Conservation (phyloP, 2,888 invertebrate genomes). For the Tupiocoris notatus region DNA sequence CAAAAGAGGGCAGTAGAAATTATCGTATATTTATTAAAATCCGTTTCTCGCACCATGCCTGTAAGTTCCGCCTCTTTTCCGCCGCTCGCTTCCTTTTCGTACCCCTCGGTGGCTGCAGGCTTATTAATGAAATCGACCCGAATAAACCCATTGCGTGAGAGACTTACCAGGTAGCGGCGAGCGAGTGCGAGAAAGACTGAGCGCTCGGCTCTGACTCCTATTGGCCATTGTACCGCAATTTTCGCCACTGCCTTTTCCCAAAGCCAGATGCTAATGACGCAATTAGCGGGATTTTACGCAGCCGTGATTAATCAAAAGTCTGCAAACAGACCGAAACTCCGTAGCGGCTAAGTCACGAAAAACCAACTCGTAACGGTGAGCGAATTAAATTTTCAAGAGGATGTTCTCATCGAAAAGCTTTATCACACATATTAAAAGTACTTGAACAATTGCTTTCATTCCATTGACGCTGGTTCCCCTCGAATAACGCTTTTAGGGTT, state of each 20-base stretch:
- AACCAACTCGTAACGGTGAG: background rate
- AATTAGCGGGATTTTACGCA: slow-evolving; percentile 18
- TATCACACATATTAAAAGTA: too few species aligned
- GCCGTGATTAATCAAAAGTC: slow-evolving; percentile 3
- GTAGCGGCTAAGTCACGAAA: background rate
- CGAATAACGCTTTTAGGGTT: too few species aligned
- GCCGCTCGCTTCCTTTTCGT: too few species aligned
- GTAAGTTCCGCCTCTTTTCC: too few species aligned
- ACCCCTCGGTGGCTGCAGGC: background rate
- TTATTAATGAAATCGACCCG: slow-evolving; percentile 21
- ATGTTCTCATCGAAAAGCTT: too few species aligned
- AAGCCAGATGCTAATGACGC: slow-evolving; percentile 17
- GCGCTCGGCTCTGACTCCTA: background rate
- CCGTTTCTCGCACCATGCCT: background rate
- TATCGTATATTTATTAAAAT: slow-evolving; percentile 1
- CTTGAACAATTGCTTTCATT: too few species aligned
- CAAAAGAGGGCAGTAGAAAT: background rate
- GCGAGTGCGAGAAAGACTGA: background rate
- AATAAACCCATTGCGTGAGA: slow-evolving; percentile 17
- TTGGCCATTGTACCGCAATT: background rate
- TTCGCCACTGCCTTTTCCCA: background rate
- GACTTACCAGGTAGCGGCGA: background rate
- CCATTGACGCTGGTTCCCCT: too few species aligned
- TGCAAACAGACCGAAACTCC: background rate
- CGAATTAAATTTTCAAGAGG: background rate